Base-by-base conservation (phyloP, 2,888 invertebrate genomes). In the Lithophane semibrunnea region DNA sequence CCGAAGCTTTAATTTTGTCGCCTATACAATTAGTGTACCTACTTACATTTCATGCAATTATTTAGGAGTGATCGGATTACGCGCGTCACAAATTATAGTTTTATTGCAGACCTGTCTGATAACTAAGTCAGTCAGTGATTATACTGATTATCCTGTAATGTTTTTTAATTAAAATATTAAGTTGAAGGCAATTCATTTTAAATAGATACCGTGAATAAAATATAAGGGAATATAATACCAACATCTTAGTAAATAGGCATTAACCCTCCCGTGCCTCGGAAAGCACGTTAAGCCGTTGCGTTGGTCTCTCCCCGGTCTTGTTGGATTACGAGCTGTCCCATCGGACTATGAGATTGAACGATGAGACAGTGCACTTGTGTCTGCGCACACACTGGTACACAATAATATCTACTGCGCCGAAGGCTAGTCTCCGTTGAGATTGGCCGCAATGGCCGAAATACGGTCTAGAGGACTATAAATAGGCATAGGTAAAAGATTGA, bases 61-160 rank as follows among this genome's bases (percentile, higher is more conserved):
- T 79, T 78, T 71, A 70, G 64, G 66, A 76, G 47, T 87, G 64
- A 87, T 82, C 66, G 61, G 68, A 82, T 87, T 82, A 80, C 75
- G 68, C 64, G 65, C 73, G 78, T 78, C 80, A 82, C 76, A 81
- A 81, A 83, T 81, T 77, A 79, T 81, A 80, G 72, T 79, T 83
- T 82, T 83, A 85, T 78, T 73, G 58, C 79, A 75, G 58, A 84
- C 80, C 73, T 77, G 85, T 79, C 79, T 66, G 63, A 73, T 82
- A 73, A 85, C 77, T 86, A 65, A 86, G 83, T 80, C 82, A 80
- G 56, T n/a, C 61, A 58, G 81, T 83, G 82, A 83, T 85, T 85
- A 83, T 72, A 75, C 61, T 79, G 58, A 84, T 84, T 85, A 86
- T 65, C 67, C 70, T 84, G 74, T 72, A 82, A 87, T 84, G 70